Evolutionary conservation across 2,888 invertebrate genomes (phyloP).

Genomic region (Drosophila greeni): DNA sequence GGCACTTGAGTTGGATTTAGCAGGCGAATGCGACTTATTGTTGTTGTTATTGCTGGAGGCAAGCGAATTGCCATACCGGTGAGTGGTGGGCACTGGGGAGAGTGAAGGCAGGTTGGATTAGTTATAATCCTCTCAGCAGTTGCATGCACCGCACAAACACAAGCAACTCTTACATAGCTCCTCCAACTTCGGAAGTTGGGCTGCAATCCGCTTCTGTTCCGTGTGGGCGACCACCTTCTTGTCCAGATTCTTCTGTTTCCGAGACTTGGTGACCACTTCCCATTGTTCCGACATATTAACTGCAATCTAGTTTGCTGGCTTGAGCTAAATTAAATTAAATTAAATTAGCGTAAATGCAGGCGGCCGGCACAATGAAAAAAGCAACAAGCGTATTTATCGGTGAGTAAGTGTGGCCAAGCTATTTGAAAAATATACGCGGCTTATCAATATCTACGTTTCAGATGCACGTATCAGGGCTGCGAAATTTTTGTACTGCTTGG

Average conservation of each 20-base stretch:
- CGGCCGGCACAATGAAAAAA: constrained; percentile 28
- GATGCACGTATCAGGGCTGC: background rate
- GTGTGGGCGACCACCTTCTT: constrained; percentile 79
- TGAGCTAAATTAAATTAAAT: constrained; percentile 54
- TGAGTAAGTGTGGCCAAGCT: background rate
- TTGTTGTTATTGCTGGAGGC: constrained; percentile 42
- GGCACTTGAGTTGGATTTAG: constrained; percentile 60
- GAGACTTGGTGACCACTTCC: constrained; percentile 86
- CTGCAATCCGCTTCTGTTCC: constrained; percentile 79
- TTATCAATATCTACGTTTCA: background rate
- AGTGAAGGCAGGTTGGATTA: constrained; percentile 1
- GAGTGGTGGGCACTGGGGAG: constrained; percentile 82
- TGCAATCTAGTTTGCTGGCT: constrained; percentile 69
- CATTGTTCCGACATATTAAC: constrained; percentile 80
- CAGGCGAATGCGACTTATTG: constrained; percentile 50
- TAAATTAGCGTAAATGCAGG: constrained; percentile 18
- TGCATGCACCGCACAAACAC: constrained; percentile 1
- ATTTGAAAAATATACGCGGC: background rate
- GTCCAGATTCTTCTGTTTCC: constrained; percentile 81
- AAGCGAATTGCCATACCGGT: constrained; percentile 83
- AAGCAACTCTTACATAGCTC: constrained; percentile 83
- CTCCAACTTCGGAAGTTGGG: constrained; percentile 85
- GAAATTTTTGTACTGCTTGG: background rate
- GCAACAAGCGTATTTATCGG: constrained; percentile 27
- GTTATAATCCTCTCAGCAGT: constrained; percentile 3